Conservation (phyloP, 2,888 invertebrate species). For the Spodoptera littoralis region DNA sequence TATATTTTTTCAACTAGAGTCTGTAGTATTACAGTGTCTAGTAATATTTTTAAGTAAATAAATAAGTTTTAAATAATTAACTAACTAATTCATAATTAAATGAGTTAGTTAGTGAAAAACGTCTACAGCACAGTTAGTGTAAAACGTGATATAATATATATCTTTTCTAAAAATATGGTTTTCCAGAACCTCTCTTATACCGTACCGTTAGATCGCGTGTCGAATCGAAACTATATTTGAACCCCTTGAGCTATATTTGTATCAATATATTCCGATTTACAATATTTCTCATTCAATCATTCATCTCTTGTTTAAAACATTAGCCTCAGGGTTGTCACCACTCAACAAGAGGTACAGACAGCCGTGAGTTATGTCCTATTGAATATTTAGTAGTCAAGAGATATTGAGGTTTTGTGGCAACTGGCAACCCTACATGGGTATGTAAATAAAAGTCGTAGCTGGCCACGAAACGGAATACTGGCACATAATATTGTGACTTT, state of each 20-base stretch:
- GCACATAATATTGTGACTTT: conserved; percentile 29
- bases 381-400: conserved; percentile 71
- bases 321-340: conserved; percentile 60
- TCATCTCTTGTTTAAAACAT: conserved; percentile 68
- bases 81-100: too few species aligned
- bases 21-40: too few species aligned
- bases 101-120: too few species aligned
- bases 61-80: too few species aligned
- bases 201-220: conserved; percentile 10
- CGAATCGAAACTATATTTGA: conserved; percentile 2
- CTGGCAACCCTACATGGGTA: conserved; percentile 39
- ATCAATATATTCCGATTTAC: conserved; percentile 39
- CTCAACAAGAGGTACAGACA: conserved; percentile 52
- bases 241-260: conserved; percentile 9
- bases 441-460: conserved; percentile 40
- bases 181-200: background rate
- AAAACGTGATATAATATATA: too few species aligned
- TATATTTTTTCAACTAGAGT: too few species aligned
- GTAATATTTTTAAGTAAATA: too few species aligned
- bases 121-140: too few species aligned
- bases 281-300: conserved; percentile 63
- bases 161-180: background rate
- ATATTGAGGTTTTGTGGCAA: conserved; percentile 50
- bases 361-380: conserved; percentile 67
- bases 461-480: conserved; percentile 42